These are phyloP conservation scores for Acrossocheilus wenchowensis DNA, from an alignment of 2,797 vertebrate species.

Conservation along the genomic window DNA sequence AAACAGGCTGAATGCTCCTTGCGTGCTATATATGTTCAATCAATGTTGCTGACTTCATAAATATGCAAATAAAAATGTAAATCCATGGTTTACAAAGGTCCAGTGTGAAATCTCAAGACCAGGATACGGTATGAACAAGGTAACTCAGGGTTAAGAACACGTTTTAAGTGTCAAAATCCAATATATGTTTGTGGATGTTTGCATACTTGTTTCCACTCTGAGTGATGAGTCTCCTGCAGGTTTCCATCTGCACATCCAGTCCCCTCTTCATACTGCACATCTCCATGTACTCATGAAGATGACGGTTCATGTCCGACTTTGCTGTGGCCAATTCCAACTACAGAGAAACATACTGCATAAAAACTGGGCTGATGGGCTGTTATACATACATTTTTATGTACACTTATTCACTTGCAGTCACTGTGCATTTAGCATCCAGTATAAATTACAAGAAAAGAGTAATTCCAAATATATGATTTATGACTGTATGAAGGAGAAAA, in stretches of 20 bases:
- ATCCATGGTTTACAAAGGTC: background rate
- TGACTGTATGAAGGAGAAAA: background rate
- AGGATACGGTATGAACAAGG: background rate
- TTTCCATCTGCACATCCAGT: slow-evolving; percentile 97
- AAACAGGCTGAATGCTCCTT: background rate
- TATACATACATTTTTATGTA: background rate
- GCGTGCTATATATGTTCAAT: background rate
- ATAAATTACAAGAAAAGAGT: background rate
- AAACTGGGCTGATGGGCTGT: background rate
- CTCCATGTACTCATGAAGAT: slow-evolving; percentile 98
- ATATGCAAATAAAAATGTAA: background rate
- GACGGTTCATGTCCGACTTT: slow-evolving; percentile 96
- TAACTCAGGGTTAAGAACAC: background rate
- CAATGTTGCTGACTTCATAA: background rate
- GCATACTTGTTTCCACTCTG: slow-evolving; percentile 91
- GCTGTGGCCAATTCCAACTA: slow-evolving; percentile 95
- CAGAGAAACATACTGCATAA: background rate
- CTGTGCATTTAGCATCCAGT: background rate
- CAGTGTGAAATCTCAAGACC: background rate
- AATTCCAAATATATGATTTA: background rate
- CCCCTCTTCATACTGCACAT: slow-evolving; percentile 99
- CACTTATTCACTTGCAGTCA: background rate
- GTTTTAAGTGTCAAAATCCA: background rate
- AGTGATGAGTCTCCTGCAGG: slow-evolving; percentile 92
- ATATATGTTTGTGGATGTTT: slow-evolving; percentile 43